Percentiles rank a stretch among this genome's conserved stretches.
These are phyloP conservation scores for Pan paniscus DNA, from an alignment of 2,113 vertebrate species.

Conservation along the genomic window DNA sequence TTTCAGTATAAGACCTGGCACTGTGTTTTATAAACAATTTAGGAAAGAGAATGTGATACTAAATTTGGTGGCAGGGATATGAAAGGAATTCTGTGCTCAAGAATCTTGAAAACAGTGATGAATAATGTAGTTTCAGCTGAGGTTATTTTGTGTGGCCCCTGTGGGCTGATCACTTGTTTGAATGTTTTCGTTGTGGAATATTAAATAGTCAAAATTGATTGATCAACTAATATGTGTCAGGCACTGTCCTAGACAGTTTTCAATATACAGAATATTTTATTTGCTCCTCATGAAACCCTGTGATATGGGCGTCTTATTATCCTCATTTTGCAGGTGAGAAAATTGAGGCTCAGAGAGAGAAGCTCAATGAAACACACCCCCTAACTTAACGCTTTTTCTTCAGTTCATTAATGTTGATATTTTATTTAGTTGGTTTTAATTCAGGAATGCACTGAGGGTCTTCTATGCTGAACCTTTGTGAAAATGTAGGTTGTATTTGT, in stretches of 20 bases:
- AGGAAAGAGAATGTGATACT: neutral
- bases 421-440: neutral
- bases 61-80: constrained; percentile 72
- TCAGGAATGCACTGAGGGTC: neutral
- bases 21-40: constrained; percentile 65
- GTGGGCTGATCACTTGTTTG: neutral
- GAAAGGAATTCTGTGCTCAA: constrained; percentile 62
- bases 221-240: neutral
- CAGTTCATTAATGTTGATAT: neutral
- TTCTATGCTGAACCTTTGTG: neutral
- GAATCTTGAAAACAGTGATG: constrained; percentile 29
- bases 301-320: neutral
- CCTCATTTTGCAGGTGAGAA: neutral
- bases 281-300: neutral
- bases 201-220: neutral
- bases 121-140: constrained; percentile 44
- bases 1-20: constrained; percentile 52
- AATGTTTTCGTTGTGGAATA: neutral
- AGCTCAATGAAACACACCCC: neutral
- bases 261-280: neutral
- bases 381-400: neutral
- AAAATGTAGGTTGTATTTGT: neutral
- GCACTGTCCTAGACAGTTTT: neutral
- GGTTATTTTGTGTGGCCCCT: neutral
- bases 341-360: neutral